Percentiles rank a stretch among this genome's conserved stretches.
Evolutionary conservation across 2,888 invertebrate species (phyloP).

Genomic region (Dione juno): DNA sequence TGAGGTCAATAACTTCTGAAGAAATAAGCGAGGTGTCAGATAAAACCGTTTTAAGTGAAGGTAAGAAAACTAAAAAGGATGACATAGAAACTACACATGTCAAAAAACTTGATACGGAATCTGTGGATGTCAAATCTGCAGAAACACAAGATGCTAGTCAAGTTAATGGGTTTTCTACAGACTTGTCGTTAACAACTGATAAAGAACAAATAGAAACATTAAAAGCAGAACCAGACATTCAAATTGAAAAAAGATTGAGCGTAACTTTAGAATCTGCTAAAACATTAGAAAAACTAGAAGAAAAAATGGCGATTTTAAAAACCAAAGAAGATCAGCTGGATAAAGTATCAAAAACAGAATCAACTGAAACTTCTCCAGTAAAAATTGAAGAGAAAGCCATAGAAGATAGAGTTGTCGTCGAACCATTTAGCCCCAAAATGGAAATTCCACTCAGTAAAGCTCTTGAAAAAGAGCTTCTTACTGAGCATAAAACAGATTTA

Average conservation of each 20-base stretch:
- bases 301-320: conserved; percentile 72
- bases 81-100: conserved; percentile 44
- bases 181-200: conserved; percentile 30
- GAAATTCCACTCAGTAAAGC: conserved; percentile 59
- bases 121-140: neutral
- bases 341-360: conserved; percentile 20
- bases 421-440: conserved; percentile 53
- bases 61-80: conserved; percentile 63
- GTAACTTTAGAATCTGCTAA: conserved; percentile 69
- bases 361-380: conserved; percentile 12
- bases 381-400: conserved; percentile 32
- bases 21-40: conserved; percentile 78
- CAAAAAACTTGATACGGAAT: conserved; percentile 1
- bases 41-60: conserved; percentile 74
- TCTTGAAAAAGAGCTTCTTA: conserved; percentile 60
- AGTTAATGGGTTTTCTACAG: conserved; percentile 36
- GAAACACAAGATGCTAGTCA: conserved; percentile 1
- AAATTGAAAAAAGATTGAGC: conserved; percentile 56
- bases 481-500: conserved; percentile 50
- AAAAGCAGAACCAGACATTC: conserved; percentile 25
- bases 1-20: conserved; percentile 75
- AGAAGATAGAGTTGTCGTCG: conserved; percentile 53
- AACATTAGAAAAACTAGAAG: conserved; percentile 76
- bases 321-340: conserved; percentile 56
- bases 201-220: conserved; percentile 36